These are phyloP conservation scores for Sinohyriopsis cumingii DNA, from an alignment of 2,888 invertebrate species.

Conservation along the genomic window DNA sequence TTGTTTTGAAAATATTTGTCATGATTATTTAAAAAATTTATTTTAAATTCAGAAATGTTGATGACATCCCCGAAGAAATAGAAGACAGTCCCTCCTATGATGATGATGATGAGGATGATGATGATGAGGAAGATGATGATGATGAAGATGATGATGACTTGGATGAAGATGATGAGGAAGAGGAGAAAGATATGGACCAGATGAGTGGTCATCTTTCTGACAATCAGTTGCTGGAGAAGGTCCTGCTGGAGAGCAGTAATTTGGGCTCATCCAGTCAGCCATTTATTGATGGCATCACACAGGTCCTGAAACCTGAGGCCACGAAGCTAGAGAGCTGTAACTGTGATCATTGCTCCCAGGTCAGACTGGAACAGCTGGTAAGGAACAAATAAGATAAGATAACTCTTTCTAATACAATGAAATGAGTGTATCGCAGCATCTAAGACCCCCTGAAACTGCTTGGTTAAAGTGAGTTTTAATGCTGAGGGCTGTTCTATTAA, in stretches of 20 bases:
- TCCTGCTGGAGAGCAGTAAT: constrained; percentile 5
- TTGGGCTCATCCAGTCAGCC: not conserved
- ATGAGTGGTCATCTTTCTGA: constrained; percentile 29
- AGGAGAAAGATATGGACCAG: constrained; percentile 32
- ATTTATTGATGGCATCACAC: too few species aligned
- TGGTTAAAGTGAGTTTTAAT: not conserved
- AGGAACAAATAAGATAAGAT: constrained; percentile 6
- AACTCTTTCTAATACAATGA: not conserved
- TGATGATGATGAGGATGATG: constrained; percentile 45
- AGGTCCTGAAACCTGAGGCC: constrained; percentile 2
- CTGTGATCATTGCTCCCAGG: constrained; percentile 63
- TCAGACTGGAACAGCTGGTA: constrained; percentile 57
- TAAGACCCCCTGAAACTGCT: not conserved
- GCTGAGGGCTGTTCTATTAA: too few species aligned
- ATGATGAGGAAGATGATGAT: constrained; percentile 51
- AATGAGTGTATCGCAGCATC: too few species aligned
- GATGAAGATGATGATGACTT: constrained; percentile 54
- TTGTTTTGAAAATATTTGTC: too few species aligned
- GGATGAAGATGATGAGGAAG: constrained; percentile 39
- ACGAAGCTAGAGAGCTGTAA: constrained; percentile 52
- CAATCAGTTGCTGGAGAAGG: constrained; percentile 29
- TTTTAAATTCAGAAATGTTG: constrained; percentile 34
- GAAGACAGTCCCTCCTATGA: constrained; percentile 45
- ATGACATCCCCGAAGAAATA: constrained; percentile 55
- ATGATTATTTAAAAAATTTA: too few species aligned